Conservation (phyloP, 2,888 invertebrate genomes). For the Hecatera dysodea region DNA sequence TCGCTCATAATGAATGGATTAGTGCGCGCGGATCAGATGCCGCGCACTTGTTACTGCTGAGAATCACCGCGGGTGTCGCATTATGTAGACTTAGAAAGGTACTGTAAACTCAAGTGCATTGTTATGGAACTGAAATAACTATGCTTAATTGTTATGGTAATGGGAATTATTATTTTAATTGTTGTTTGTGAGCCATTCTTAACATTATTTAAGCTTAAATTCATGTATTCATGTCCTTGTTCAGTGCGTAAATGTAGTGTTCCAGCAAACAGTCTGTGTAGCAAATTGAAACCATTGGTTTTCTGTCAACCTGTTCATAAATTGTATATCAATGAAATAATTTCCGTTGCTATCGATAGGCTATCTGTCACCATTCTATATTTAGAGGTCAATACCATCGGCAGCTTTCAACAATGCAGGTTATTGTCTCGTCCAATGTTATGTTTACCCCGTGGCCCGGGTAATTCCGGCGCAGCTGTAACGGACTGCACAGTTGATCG, state of each 20-base stretch:
- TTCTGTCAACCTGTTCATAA: neutral
- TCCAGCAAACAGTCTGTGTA: neutral
- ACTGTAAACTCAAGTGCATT: constrained; percentile 32
- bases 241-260: neutral
- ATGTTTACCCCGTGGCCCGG: constrained; percentile 45
- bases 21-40: constrained; percentile 60
- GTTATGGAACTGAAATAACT: constrained; percentile 20
- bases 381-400: constrained; percentile 19
- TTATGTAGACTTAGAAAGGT: constrained; percentile 52
- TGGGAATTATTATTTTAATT: constrained; percentile 15
- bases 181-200: neutral
- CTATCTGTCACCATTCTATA: neutral
- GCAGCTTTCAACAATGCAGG: constrained; percentile 17
- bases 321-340: neutral
- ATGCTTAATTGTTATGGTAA: neutral
- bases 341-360: neutral
- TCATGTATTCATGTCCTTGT: neutral
- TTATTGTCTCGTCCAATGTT: constrained; percentile 52
- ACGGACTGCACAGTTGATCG: constrained; percentile 62
- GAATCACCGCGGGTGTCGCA: constrained; percentile 63
- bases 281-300: neutral
- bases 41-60: constrained; percentile 54
- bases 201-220: neutral
- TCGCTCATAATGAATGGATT: constrained; percentile 78
- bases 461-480: constrained; percentile 47